Base-by-base conservation (phyloP, 2,888 invertebrate species). In the Tridacna gigas region DNA sequence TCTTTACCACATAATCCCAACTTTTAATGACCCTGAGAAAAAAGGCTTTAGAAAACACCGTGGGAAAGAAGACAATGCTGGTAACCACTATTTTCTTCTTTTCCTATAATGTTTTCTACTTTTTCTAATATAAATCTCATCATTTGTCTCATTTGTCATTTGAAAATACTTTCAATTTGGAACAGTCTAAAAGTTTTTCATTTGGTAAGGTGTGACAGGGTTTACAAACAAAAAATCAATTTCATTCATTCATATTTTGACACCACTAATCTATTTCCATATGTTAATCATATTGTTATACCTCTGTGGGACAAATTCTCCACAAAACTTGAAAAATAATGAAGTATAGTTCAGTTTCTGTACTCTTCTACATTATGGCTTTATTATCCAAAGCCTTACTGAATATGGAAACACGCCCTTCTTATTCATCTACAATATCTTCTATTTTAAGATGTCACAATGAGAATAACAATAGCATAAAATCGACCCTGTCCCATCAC, bases 211-310 rank as follows among this genome's bases (percentile, higher is more conserved):
- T 11, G 51, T 56, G 3, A 56, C 2, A 56, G 9, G 56, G 20
- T 56, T 56, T 15, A 20, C 20, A 3, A 20, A 56, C 11, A 56
- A 56, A 20, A 56, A 20, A 56, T 15, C 15, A 45, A 67, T 25
- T 37, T n/a, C 26, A 51, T 77, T 67, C 66, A 67, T 67, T 51
- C 65, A 65, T 66, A 20, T 65, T 56, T 63, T 77, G 77, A 77
- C 77, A 77, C 77, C 28, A 28, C 22, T 37, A 61, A 56, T 77
- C 66, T 77, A 69, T 66, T 67, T 61, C 47, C 51, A 37, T 47
- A n/a, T 20, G 77, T 45, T 77, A 77, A 77, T 77, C 77, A 61
- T 61, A 77, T 77, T 77, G 77, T 77, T 25, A n/a, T n/a, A 20
- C 3, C 74, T 28, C 74, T 74, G 37, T 61, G 15, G 61, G 37